Evolutionary conservation across 2,113 vertebrate genomes (phyloP), one percentile per base, ranked within the genome.

Genomic region (Danionella cerebrum): DNA sequence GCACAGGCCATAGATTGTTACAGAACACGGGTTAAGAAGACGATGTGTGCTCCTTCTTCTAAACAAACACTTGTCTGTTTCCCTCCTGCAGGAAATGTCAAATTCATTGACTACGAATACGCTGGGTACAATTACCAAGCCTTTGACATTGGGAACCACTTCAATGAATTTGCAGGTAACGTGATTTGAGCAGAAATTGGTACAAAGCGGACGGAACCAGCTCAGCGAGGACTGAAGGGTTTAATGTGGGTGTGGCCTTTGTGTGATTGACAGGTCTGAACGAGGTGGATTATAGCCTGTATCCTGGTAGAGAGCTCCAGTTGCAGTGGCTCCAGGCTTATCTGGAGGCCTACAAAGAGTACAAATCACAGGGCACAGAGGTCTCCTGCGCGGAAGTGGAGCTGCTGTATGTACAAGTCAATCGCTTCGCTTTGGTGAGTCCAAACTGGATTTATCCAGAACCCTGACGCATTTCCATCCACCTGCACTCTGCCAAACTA

Each of bases 61-160:
- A 80, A 88, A 85, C 73, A 69, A 79, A 3, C 1, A 78, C 75
- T 75, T 76, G 78, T 88, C 84, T 87, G 83, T 93, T 86, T 92
- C 70, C 80, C 88, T 78, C 77, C 72, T 44, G 42, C 79, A 97
- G 95, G 91, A 75, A 91, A 91, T 65, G 92, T 98, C 79, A 93
- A 94, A 89, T 98, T 98, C 87, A 98, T 98, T 88, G 96, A 98
- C 88, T 98, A 98, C 79, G 96, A 98, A 75, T 98, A 98, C 29
- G 93, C 93, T 80, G 95, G 95, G 71, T 98, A 98, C 91, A 98
- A 94, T 91, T 98, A 98, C 83, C 89, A 97, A 89, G 96, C 95
- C 78, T 98, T 89, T 83, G 96, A 98, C 79, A 98, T 98, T 82
- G 96, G 96, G 77, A 98, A 98, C 78, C 96, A 98, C 89, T 98